These are phyloP conservation scores for Anarsia innoxiella DNA, from an alignment of 2,888 invertebrate species.

Conservation along the genomic window DNA sequence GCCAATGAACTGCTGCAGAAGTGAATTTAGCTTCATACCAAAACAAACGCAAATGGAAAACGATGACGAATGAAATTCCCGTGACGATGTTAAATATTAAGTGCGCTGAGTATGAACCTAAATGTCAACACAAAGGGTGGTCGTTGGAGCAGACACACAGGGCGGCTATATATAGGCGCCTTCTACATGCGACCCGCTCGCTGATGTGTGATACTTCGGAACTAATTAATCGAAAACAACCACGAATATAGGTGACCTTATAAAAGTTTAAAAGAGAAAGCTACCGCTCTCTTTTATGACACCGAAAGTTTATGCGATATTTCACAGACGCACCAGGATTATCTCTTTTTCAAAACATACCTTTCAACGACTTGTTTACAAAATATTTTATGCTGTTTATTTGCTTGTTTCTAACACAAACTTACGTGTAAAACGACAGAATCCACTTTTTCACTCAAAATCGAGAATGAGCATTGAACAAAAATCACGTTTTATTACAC, in stretches of 20 bases:
- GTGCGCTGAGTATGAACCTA: conserved; percentile 2
- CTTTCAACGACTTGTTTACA: conserved; percentile 29
- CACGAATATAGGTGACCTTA: conserved; percentile 29
- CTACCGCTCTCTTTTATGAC: conserved; percentile 20
- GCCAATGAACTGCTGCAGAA: conserved; percentile 1
- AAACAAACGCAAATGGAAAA: conserved; percentile 1
- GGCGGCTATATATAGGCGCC: conserved; percentile 56
- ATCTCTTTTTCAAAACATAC: too few species aligned
- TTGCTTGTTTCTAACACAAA: conserved; percentile 2
- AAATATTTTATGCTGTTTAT: conserved; percentile 18
- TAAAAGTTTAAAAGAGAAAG: conserved; percentile 31
- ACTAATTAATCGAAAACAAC: conserved; percentile 46
- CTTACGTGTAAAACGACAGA: conserved; percentile 7
- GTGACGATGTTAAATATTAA: conserved; percentile 2
- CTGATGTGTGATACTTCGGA: conserved; percentile 49
- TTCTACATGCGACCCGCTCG: conserved; percentile 41
- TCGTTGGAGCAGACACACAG: conserved; percentile 28
- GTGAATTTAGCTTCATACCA: not conserved
- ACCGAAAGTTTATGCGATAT: conserved; percentile 28
- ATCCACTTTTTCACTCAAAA: conserved; percentile 4
- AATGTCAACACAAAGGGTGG: conserved; percentile 37
- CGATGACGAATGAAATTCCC: conserved; percentile 7
- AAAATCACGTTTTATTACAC: not conserved
- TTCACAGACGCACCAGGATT: too few species aligned
- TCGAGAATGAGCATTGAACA: too few species aligned